phyloP scores from a whole-genome alignment of 2,888 invertebrate species.

The Sesia apiformis region DNA sequence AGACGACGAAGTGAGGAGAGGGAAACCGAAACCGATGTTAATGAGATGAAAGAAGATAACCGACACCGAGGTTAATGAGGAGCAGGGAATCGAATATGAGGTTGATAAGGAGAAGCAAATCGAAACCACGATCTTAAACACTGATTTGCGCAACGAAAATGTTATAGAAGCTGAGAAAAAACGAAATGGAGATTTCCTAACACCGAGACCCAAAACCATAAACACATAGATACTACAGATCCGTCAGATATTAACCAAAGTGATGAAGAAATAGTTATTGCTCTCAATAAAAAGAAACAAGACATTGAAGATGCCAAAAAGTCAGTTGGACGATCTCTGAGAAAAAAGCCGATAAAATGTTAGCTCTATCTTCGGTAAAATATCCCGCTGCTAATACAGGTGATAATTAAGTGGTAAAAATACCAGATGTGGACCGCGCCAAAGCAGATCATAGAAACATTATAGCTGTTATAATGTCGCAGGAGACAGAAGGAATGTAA shows the following conservation, averaged over 20 bases:
- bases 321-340: not conserved
- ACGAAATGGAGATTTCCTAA: not conserved
- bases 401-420: not conserved
- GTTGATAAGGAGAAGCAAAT: not conserved
- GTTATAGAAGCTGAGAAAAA: not conserved
- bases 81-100: not conserved
- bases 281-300: not conserved
- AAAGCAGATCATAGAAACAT: not conserved
- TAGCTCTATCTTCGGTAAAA: not conserved
- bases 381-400: not conserved
- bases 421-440: not conserved
- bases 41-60: not conserved
- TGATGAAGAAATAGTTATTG: not conserved
- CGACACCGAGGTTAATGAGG: not conserved
- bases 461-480: not conserved
- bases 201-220: too few species aligned
- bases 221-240: too few species aligned
- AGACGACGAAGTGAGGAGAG: not conserved
- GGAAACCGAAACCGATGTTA: not conserved
- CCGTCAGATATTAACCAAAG: too few species aligned
- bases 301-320: not conserved
- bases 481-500: not conserved
- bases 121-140: not conserved
- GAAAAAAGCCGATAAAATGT: not conserved
- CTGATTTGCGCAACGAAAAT: not conserved